A percentile compares a stretch with the other conserved stretches of the same genome.
Evolutionary conservation across 2,113 vertebrate species (phyloP).

Genomic region (Chiloscyllium plagiosum): DNA sequence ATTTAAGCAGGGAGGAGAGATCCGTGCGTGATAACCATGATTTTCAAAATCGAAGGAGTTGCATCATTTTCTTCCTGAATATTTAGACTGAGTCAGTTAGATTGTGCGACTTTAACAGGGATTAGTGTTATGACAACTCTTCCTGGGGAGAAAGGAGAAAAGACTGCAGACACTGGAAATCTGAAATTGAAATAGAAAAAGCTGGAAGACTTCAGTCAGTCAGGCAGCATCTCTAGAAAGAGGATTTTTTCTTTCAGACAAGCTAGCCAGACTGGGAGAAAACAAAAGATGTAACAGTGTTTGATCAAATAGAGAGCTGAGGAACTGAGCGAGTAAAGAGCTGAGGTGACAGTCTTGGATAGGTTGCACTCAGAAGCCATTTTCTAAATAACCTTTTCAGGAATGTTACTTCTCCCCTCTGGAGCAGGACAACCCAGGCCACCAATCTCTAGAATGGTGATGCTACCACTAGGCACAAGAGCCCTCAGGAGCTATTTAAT

Average conservation of each 20-base stretch:
- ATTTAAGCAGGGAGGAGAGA: slow-evolving; percentile 61
- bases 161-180: not conserved
- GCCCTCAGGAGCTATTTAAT: not conserved
- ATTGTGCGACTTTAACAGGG: not conserved
- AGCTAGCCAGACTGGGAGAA: not conserved
- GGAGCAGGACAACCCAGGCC: no score
- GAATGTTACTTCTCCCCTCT: no score
- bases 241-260: not conserved
- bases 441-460: no score
- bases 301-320: not conserved
- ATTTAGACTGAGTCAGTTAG: not conserved
- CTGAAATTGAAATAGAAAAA: no score
- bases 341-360: not conserved
- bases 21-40: no score
- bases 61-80: not conserved
- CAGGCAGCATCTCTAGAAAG: not conserved
- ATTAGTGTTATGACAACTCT: not conserved
- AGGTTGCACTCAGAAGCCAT: no score
- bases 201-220: no score
- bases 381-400: no score
- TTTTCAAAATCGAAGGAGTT: not conserved
- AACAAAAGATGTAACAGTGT: not conserved
- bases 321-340: not conserved
- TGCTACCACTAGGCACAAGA: no score
- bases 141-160: not conserved